Evolutionary conservation across 1,140 invertebrate genomes (phyloP), one percentile per base, ranked within the genome.

Genomic region (Scaptomyza hsui): DNA sequence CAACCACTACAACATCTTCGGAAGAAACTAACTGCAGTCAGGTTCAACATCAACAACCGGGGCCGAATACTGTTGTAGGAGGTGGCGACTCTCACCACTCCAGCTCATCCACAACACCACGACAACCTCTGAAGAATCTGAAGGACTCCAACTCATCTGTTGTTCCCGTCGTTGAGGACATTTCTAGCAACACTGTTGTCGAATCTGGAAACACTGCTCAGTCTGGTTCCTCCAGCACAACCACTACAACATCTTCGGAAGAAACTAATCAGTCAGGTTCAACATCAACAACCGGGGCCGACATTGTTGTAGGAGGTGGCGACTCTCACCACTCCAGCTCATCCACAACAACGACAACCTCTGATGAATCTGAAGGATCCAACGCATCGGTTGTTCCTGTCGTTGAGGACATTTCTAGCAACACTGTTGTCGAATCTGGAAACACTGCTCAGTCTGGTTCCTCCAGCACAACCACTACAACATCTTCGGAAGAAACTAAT

Each of bases 321-420:
- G 12, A 35, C 12, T n/a, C 32, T n/a, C 32, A n/a, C 12, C 10
- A 35, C 3, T 60, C 72, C 18, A 52, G 41, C 41, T 69, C 72
- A n/a, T 62, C 51, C 13, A 42, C 56, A 19, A 57, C 56, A 2
- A 41, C 62, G 24, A 57, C 21, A 48, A 49, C 21, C 13, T 21
- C 13, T 37, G 18, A 47, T 1, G 29, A 15, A 56, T 21, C 13
- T 24, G 29, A 47, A 0, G 56, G 24, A 56, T 29, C 26, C 4
- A 9, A 5, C 26, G 4, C 26, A 29, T 35, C 12, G 3, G 12
- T 2, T 35, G 4, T n/a, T 0, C 32, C 16, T 9, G 13, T 42
- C 12, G 39, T 16, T 15, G 39, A 18, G 5, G 3, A 2, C 0
- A 42, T 4, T 42, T 18, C 13, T 4, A 18, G 5, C n/a, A 42